phyloP scores from a whole-genome alignment of 2,797 vertebrate species.

The Helostoma temminkii region DNA sequence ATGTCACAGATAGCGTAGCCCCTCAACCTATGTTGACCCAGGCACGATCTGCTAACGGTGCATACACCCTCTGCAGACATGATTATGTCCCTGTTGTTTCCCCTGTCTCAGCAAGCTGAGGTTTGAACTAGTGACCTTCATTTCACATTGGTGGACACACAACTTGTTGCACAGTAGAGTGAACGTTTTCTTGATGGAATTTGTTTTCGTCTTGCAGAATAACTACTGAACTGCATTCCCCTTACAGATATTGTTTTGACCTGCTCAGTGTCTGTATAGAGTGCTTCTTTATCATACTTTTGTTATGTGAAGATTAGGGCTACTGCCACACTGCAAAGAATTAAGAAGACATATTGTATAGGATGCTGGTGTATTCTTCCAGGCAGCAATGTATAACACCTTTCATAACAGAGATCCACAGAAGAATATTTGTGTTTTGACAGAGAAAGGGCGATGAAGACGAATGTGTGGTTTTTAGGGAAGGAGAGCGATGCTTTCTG shows the following conservation, averaged over 20 bases:
- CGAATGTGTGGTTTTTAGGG: constrained; percentile 20
- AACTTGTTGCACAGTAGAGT: background rate
- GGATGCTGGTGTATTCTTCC: background rate
- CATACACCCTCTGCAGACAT: background rate
- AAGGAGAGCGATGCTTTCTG: constrained; percentile 16
- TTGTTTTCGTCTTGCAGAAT: background rate
- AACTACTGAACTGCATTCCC: background rate
- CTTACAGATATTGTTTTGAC: background rate
- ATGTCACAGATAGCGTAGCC: background rate
- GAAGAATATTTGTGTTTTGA: background rate
- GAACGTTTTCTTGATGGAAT: background rate
- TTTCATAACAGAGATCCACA: background rate
- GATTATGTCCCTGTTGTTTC: background rate
- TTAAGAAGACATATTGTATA: background rate
- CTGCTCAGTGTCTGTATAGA: background rate
- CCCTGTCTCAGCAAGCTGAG: background rate
- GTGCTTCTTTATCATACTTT: background rate
- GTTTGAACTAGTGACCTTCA: background rate
- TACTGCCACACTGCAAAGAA: background rate
- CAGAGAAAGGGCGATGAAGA: background rate
- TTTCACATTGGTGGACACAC: background rate
- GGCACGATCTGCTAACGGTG: background rate
- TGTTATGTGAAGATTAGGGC: background rate
- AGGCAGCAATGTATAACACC: background rate
- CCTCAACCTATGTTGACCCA: background rate